Evolutionary conservation across 2,888 invertebrate species (phyloP).

Genomic region (Phymatocera aterrima): DNA sequence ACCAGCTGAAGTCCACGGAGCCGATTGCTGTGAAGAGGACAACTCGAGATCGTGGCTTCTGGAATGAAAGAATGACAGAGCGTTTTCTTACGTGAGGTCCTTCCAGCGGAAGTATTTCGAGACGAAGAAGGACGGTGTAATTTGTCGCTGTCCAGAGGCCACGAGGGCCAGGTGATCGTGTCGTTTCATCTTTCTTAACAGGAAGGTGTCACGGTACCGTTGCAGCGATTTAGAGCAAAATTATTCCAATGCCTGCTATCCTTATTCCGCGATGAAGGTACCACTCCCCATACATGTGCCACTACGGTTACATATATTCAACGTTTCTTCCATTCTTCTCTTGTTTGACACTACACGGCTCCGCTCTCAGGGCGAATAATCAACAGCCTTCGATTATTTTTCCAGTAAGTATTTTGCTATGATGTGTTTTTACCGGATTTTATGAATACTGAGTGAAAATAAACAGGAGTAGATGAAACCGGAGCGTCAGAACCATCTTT

Average conservation of each 20-base stretch:
- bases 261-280: not conserved
- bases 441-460: too few relatives aligned
- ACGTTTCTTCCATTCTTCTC: not conserved
- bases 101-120: conserved; percentile 22
- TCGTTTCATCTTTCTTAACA: conserved; percentile 42
- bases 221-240: conserved; percentile 25
- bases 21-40: conserved; percentile 12
- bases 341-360: too few relatives aligned
- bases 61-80: conserved; percentile 30
- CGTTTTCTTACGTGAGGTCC: conserved; percentile 40
- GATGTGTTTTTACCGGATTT: too few relatives aligned
- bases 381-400: too few relatives aligned
- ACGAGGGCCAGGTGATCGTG: conserved; percentile 37
- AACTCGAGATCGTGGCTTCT: conserved; percentile 27
- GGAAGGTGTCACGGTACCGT: conserved; percentile 23
- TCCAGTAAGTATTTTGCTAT: too few relatives aligned
- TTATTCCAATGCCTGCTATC: conserved; percentile 27
- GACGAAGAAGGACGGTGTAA: conserved; percentile 13
- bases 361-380: too few relatives aligned
- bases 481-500: not conserved
- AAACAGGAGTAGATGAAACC: not conserved
- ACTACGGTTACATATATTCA: not conserved
- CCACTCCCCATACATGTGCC: not conserved
- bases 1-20: not conserved
- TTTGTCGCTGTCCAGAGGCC: conserved; percentile 37